Evolutionary conservation across 37 sponge, comb jelly and placozoan genomes (phyloP).

Genomic region (Mnemiopsis leidyi): DNA sequence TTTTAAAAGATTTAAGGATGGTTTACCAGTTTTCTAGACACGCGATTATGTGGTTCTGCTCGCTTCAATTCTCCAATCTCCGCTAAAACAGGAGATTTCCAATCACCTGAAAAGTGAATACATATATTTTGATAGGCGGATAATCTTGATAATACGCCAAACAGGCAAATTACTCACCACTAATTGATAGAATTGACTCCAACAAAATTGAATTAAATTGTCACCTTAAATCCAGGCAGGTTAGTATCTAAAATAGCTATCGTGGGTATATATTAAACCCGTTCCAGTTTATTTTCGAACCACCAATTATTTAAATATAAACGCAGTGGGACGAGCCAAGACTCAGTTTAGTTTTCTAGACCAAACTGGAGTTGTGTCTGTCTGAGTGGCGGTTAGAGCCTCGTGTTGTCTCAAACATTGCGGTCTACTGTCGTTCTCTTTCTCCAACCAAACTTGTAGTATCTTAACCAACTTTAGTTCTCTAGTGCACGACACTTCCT

Average conservation of each 20-base stretch:
- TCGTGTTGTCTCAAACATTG: no score
- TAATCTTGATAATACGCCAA: not conserved
- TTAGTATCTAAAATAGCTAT: not conserved
- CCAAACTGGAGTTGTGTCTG: no score
- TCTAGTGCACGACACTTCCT: no score
- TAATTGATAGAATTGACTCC: not conserved
- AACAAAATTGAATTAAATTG: not conserved
- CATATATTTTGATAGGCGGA: no score
- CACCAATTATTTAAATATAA: not conserved
- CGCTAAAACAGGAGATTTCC: no score
- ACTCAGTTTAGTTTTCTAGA: not conserved
- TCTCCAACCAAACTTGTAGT: no score
- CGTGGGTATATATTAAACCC: not conserved
- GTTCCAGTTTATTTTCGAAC: not conserved
- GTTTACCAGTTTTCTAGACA: not conserved
- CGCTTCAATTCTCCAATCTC: no score
- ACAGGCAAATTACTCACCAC: not conserved
- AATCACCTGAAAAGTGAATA: no score
- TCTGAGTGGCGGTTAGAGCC: no score
- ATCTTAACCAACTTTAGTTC: no score
- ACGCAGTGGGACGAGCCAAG: not conserved
- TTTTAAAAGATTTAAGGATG: no score
- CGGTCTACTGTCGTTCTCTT: no score
- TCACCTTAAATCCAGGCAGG: not conserved
- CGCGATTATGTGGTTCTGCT: not conserved